Evolutionary conservation across 2,888 invertebrate genomes (phyloP).

Genomic region (Chrysotoxum bicinctum): DNA sequence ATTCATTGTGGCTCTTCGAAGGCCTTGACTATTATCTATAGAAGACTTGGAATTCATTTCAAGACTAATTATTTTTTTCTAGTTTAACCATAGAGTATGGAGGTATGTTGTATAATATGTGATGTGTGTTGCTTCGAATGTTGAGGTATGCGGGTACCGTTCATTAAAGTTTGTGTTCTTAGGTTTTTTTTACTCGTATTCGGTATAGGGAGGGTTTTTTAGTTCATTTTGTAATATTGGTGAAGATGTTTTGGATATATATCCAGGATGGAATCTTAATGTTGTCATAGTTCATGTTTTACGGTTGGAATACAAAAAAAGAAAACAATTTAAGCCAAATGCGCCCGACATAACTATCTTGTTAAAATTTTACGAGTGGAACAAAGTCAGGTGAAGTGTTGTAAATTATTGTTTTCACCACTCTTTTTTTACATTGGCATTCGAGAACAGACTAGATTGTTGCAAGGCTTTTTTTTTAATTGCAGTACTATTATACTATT

Average conservation of each 20-base stretch:
- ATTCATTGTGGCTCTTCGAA: slow-evolving; percentile 41
- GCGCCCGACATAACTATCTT: slow-evolving; percentile 30
- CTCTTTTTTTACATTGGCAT: not conserved
- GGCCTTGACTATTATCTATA: slow-evolving; percentile 12
- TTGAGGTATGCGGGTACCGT: slow-evolving; percentile 40
- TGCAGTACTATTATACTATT: too few relatives aligned
- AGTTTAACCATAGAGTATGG: not conserved
- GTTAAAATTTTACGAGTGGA: slow-evolving; percentile 57
- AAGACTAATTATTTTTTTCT: slow-evolving; percentile 63
- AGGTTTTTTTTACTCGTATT: slow-evolving; percentile 32
- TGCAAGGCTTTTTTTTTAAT: not conserved
- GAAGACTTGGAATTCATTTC: slow-evolving; percentile 49
- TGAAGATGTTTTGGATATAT: not conserved
- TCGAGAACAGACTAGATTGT: not conserved
- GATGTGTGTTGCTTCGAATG: slow-evolving; percentile 22
- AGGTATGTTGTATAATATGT: not conserved
- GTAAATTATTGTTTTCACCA: slow-evolving; percentile 40
- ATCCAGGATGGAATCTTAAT: slow-evolving; percentile 24
- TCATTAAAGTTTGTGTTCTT: slow-evolving; percentile 11
- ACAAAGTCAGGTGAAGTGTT: slow-evolving; percentile 57
- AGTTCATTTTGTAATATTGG: not conserved
- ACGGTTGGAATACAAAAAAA: too few relatives aligned
- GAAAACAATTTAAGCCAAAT: too few relatives aligned
- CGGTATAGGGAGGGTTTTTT: slow-evolving; percentile 6
- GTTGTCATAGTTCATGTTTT: slow-evolving; percentile 63